A percentile compares a stretch with the other conserved stretches of the same genome.
Conservation (phyloP, 2,797 vertebrate genomes). For the Tangara arthus region DNA sequence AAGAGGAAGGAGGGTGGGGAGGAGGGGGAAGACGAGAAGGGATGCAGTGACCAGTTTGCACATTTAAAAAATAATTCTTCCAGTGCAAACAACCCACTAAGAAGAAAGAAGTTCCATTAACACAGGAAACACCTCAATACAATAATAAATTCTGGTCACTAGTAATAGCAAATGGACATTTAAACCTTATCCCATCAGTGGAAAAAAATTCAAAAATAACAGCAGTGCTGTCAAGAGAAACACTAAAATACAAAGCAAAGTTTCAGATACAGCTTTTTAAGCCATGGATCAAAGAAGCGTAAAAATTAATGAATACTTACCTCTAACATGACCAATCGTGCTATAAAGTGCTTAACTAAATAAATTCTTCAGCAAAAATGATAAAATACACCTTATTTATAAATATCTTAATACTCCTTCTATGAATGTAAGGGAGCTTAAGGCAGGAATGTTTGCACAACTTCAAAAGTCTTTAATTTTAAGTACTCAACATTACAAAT, state of each 20-base stretch:
- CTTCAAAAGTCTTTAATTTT: neutral
- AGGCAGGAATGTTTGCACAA: neutral
- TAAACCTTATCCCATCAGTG: neutral
- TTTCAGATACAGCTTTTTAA: neutral
- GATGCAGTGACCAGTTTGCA: neutral
- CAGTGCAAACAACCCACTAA: neutral
- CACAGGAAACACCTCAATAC: neutral
- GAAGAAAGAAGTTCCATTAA: neutral
- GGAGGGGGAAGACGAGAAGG: rapidly evolving
- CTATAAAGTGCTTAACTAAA: neutral
- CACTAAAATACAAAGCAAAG: neutral
- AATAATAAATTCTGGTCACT: neutral
- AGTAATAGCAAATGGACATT: neutral
- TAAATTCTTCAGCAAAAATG: neutral
- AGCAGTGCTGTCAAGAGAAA: neutral
- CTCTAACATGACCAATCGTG: neutral
- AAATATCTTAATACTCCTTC: neutral
- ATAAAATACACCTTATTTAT: neutral
- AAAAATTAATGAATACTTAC: neutral
- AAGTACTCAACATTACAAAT: neutral
- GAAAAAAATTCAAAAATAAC: neutral
- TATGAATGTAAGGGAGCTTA: neutral
- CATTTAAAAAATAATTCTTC: neutral
- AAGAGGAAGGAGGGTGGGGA: too few species aligned
- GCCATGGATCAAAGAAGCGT: neutral